Evolutionary conservation across 2,888 invertebrate species (phyloP).

Genomic region (Euplexia lucipara): DNA sequence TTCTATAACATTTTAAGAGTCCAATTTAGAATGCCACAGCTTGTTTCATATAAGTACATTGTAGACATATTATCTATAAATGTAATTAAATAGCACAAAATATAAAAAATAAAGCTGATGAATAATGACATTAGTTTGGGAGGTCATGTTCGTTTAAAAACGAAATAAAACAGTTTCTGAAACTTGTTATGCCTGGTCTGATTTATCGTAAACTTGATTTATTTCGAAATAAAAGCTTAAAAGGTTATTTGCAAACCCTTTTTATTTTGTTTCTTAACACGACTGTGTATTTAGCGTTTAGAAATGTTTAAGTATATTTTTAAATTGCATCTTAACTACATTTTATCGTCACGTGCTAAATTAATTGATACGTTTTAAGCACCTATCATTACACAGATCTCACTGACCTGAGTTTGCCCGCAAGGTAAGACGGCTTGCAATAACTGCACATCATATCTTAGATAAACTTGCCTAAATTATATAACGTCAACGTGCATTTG

Average conservation of each 20-base stretch:
- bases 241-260: slow-evolving; percentile 22
- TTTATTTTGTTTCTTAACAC: slow-evolving; percentile 12
- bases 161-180: slow-evolving; percentile 34
- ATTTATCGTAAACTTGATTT: slow-evolving; percentile 29
- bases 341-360: slow-evolving; percentile 12
- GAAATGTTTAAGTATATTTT: slow-evolving; percentile 10
- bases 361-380: slow-evolving; percentile 8
- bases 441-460: slow-evolving; percentile 37
- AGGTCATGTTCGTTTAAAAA: slow-evolving; percentile 28
- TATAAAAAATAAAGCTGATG: slow-evolving; percentile 34
- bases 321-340: slow-evolving; percentile 18
- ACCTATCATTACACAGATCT: slow-evolving; percentile 27
- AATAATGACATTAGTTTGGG: slow-evolving; percentile 44
- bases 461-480: slow-evolving; percentile 37
- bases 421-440: slow-evolving; percentile 19
- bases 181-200: slow-evolving; percentile 22
- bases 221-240: slow-evolving; percentile 33
- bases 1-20: slow-evolving; percentile 62
- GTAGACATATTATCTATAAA: slow-evolving; percentile 21
- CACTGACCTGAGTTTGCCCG: slow-evolving; percentile 7
- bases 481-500: slow-evolving; percentile 44
- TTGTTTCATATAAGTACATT: slow-evolving; percentile 36
- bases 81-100: slow-evolving; percentile 39
- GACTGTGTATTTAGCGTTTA: slow-evolving; percentile 9
- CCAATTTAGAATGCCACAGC: slow-evolving; percentile 67